Base-by-base conservation (phyloP, 2,113 vertebrate genomes). In the Mirza zaza region DNA sequence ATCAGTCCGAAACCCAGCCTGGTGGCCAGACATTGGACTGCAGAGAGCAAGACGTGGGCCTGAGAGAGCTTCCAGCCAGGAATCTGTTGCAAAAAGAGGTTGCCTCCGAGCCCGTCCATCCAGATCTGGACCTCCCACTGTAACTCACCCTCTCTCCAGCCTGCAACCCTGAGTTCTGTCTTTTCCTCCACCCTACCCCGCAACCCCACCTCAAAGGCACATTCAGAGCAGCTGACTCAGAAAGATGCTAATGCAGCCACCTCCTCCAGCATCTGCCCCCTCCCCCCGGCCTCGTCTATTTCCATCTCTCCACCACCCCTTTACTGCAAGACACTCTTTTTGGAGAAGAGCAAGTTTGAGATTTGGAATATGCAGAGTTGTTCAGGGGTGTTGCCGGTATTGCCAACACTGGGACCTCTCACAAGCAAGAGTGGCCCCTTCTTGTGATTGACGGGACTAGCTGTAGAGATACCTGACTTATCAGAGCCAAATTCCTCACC, bases 31-130 rank as follows among this genome's bases (percentile, higher is more conserved):
- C 13, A 11, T 15, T 50, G 3, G 52, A 59, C 55, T 71, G 6
- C 2, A 0, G 0, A 0, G 0, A 85, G 84, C 96, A 80, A 65
- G 23, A 92, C 21, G 21, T 8, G 34, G 48, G 23, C 0, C 0
- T 87, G 18, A 17, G 20, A 81, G 48, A 11, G 34, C 10, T 79
- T 96, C 3, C 67, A 3, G 5, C 10, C 3, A 36, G 68, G 45
- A 73, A 84, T 93, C 39, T 76, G 3, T 5, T 75, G 29, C 42
- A 76, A 48, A 27, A 67, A 85, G 20, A 91, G 32, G 8, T 4
- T 34, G 45, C 3, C 79, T 83, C 57, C 34, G 34, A 67, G 23
- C 5, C 61, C 15, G 3, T 79, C 73, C 17, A 39, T 6, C 7
- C 25, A 42, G 55, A n/a, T 57, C 39, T 86, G 6, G 61, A 67